phyloP scores from a whole-genome alignment of 1,140 invertebrate genomes.

The Zaprionus taronus region DNA sequence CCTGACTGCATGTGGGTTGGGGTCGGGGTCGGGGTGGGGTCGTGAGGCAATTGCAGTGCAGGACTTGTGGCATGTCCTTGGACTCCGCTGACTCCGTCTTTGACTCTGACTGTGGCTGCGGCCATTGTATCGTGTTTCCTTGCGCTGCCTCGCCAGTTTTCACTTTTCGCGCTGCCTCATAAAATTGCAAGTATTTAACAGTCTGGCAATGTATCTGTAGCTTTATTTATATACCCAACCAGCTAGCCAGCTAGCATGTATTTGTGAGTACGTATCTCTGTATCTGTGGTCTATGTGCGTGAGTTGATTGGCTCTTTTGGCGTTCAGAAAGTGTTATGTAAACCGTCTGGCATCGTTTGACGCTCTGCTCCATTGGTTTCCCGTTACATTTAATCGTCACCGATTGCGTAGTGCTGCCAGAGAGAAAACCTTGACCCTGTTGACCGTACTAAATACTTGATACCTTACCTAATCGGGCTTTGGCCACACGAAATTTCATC shows the following conservation, averaged over 20 bases:
- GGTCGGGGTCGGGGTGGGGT: not conserved
- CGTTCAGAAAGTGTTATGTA: constrained; percentile 57
- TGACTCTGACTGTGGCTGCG: constrained; percentile 60
- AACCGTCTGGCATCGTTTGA: constrained; percentile 59
- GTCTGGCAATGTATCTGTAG: constrained; percentile 28
- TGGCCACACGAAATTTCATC: not conserved
- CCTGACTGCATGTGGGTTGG: not conserved
- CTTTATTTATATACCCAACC: constrained; percentile 25
- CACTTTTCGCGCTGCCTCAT: constrained; percentile 73
- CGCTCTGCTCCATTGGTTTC: constrained; percentile 21
- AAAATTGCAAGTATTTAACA: constrained; percentile 78
- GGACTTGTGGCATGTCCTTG: constrained; percentile 74
- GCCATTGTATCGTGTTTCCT: constrained; percentile 68
- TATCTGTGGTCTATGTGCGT: constrained; percentile 22
- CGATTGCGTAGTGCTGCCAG: not conserved
- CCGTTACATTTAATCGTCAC: constrained; percentile 44
- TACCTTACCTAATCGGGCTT: constrained; percentile 44
- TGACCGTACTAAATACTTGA: constrained; percentile 8
- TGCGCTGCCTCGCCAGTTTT: constrained; percentile 55
- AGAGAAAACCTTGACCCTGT: constrained; percentile 28
- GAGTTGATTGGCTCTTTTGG: constrained; percentile 64
- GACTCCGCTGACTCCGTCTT: constrained; percentile 49
- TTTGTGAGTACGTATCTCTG: constrained; percentile 13
- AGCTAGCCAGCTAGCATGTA: not conserved
- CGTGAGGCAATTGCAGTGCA: constrained; percentile 26